Evolutionary conservation across 2,113 vertebrate species (phyloP).

Genomic region (Melanotaenia duboulayi): DNA sequence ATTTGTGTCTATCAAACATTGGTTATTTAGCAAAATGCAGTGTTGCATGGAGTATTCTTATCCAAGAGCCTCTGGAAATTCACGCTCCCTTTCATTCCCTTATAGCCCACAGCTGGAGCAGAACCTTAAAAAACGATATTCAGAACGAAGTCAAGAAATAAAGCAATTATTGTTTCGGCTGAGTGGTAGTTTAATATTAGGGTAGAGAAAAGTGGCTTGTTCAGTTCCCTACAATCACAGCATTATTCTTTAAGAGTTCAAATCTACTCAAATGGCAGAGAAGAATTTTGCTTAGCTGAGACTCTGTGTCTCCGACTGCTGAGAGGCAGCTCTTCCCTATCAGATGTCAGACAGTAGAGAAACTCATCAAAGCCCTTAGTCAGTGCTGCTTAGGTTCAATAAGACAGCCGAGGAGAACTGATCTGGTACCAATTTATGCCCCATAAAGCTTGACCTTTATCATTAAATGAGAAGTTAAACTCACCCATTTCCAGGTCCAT

Average conservation of each 20-base stretch:
- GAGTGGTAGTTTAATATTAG: conserved; percentile 59
- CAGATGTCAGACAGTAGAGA: conserved; percentile 43
- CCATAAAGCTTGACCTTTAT: conserved; percentile 59
- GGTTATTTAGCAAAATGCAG: conserved; percentile 73
- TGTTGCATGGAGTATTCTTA: conserved; percentile 71
- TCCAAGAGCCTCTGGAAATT: conserved; percentile 68
- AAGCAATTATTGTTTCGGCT: conserved; percentile 63
- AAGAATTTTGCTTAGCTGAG: conserved; percentile 32
- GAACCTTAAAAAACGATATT: conserved; percentile 53
- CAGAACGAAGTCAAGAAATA: conserved; percentile 67
- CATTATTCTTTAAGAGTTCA: conserved; percentile 40
- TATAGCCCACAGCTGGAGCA: conserved; percentile 57
- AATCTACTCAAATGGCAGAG: conserved; percentile 44
- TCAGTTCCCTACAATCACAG: conserved; percentile 34
- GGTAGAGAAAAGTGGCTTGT: conserved; percentile 38
- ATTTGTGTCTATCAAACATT: conserved; percentile 75
- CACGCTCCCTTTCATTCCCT: conserved; percentile 58
- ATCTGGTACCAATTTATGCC: conserved; percentile 52
- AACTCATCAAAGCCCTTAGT: conserved; percentile 44
- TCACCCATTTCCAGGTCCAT: conserved; percentile 30
- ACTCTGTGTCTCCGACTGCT: conserved; percentile 26
- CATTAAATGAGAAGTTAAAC: conserved; percentile 52
- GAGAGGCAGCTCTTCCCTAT: conserved; percentile 34
- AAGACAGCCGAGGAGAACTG: conserved; percentile 47
- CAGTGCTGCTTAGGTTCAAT: conserved; percentile 41